Conservation (phyloP, 1,140 invertebrate species). For the Phocides pigmalion region DNA sequence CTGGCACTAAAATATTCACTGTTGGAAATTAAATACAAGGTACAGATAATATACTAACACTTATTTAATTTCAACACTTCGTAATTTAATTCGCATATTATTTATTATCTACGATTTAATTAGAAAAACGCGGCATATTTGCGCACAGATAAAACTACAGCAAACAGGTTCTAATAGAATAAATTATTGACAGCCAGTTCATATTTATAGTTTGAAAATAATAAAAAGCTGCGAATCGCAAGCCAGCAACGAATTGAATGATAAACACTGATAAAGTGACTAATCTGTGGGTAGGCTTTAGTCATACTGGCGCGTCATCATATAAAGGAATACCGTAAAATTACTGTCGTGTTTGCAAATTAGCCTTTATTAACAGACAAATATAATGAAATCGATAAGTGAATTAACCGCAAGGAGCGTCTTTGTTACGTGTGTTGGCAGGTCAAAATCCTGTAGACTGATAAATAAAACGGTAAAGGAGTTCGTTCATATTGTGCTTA, state of each 20-base stretch:
- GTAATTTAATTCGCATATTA: conserved; percentile 4
- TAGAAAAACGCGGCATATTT: conserved; percentile 14
- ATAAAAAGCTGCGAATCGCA: conserved; percentile 12
- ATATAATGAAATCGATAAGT: conserved; percentile 10
- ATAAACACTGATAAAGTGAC: conserved; percentile 49
- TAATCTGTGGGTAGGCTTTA: conserved; percentile 51
- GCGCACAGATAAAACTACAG: conserved; percentile 12
- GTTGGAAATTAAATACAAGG: conserved; percentile 3
- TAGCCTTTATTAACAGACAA: conserved; percentile 21
- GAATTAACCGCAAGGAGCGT: conserved; percentile 4
- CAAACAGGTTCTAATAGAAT: no score
- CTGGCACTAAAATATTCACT: conserved; percentile 6
- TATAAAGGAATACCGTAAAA: conserved; percentile 37
- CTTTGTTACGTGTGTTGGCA: not conserved
- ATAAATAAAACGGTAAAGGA: conserved; percentile 16
- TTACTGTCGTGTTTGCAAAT: conserved; percentile 17
- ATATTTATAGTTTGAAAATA: conserved; percentile 12
- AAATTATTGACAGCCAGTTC: not conserved
- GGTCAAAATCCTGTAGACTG: conserved; percentile 15
- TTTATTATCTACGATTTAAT: conserved; percentile 15
- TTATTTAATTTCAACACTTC: conserved; percentile 7
- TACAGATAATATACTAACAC: conserved; percentile 1
- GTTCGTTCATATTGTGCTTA: not conserved
- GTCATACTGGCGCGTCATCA: conserved; percentile 44
- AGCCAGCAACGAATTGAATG: conserved; percentile 31